Evolutionary conservation across 2,888 invertebrate genomes (phyloP).

Genomic region (Ophioninae sp.): DNA sequence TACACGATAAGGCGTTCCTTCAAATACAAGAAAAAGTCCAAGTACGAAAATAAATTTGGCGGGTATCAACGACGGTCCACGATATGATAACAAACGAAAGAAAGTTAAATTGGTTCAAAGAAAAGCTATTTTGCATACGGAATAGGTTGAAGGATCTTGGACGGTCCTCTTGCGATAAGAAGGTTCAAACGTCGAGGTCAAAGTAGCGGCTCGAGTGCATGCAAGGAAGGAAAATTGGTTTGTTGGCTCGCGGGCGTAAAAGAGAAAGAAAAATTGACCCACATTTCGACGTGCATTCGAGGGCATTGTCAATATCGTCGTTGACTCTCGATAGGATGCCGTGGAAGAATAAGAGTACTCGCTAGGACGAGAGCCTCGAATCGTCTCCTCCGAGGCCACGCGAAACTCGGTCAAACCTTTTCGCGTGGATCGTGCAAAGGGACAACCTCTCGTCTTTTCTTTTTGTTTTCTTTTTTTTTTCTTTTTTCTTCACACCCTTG

Average conservation of each 20-base stretch:
- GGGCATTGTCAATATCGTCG: slow-evolving; percentile 36
- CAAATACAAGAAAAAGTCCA: neutral
- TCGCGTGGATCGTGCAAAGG: neutral
- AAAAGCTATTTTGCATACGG: too few relatives aligned
- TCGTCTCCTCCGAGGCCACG: slow-evolving; percentile 6
- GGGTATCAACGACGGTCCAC: too few relatives aligned
- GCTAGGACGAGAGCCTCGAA: neutral
- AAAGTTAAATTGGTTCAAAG: neutral
- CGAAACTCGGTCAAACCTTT: slow-evolving; percentile 44
- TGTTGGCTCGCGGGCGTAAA: neutral
- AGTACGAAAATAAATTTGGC: neutral
- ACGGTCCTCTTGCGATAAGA: too few relatives aligned
- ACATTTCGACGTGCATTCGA: slow-evolving; percentile 18
- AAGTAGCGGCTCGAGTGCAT: too few relatives aligned
- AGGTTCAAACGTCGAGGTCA: too few relatives aligned
- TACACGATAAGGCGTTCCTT: too few relatives aligned
- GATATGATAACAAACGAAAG: neutral
- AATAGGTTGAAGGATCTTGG: too few relatives aligned
- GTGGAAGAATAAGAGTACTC: slow-evolving; percentile 22
- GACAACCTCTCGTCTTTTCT: neutral
- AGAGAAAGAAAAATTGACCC: slow-evolving; percentile 21
- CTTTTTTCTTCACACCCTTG: neutral
- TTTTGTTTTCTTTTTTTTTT: neutral
- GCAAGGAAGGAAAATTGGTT: neutral
- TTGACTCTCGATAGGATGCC: slow-evolving; percentile 32